phyloP scores from a whole-genome alignment of 2,113 vertebrate species.

The Atrichornis clamosus region DNA sequence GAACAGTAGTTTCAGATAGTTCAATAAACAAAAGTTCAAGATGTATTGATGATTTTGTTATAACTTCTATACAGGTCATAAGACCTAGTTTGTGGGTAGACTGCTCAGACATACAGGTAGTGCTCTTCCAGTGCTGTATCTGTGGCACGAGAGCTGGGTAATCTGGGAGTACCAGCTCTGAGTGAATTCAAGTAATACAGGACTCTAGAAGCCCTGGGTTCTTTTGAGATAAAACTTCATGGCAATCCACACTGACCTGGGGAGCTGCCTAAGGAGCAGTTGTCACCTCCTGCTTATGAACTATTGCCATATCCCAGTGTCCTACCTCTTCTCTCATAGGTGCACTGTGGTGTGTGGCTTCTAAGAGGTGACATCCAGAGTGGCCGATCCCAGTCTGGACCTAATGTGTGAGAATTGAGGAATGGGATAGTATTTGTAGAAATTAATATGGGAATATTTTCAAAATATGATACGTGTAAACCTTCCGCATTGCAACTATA shows the following conservation, averaged over 20 bases:
- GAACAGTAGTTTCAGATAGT: not conserved
- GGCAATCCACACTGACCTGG: not conserved
- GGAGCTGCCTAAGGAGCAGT: not conserved
- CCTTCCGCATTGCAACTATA: not conserved
- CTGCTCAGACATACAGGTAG: not conserved
- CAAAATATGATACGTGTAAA: not conserved
- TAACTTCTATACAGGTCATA: not conserved
- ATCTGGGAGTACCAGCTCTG: accelerated
- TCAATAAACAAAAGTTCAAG: not conserved
- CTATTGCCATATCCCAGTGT: not conserved
- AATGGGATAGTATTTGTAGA: not conserved
- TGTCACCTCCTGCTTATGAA: not conserved
- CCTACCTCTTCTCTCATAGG: not conserved
- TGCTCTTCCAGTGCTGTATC: not conserved
- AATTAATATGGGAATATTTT: not conserved
- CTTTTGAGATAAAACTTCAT: not conserved
- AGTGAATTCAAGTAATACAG: not conserved
- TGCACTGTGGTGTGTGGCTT: accelerated
- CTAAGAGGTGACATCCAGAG: not conserved
- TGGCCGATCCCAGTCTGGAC: not conserved
- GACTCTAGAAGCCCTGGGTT: not conserved
- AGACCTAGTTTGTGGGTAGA: not conserved
- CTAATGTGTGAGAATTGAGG: not conserved
- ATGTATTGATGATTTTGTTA: not conserved
- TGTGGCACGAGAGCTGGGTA: not conserved